phyloP scores from a whole-genome alignment of 2,797 vertebrate species.

The Enteromius anoplus region DNA sequence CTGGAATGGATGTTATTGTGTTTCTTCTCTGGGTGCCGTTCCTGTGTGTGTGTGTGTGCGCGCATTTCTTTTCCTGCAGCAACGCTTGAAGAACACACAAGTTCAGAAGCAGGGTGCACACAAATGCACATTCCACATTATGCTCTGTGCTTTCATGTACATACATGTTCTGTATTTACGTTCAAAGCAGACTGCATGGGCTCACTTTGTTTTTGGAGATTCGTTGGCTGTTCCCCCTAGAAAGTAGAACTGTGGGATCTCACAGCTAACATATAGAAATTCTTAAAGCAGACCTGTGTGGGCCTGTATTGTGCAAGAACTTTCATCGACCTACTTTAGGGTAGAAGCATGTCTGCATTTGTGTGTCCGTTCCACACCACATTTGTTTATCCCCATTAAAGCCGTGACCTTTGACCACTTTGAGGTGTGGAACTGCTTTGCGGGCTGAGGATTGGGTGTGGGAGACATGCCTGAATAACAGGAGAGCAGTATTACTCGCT shows the following conservation, averaged over 20 bases:
- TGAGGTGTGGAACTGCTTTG: conserved; percentile 61
- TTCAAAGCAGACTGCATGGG: not conserved
- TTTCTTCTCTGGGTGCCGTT: conserved; percentile 57
- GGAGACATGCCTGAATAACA: conserved; percentile 63
- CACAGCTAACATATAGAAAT: not conserved
- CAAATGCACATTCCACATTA: not conserved
- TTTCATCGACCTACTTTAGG: conserved; percentile 51
- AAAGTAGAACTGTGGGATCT: not conserved
- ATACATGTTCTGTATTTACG: not conserved
- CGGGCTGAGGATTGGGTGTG: conserved; percentile 51
- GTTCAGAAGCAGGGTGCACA: not conserved
- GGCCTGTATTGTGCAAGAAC: conserved; percentile 46
- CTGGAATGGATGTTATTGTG: conserved; percentile 60
- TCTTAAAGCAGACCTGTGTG: conserved; percentile 41
- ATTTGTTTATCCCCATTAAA: conserved; percentile 69
- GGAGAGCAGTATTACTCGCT: conserved; percentile 57
- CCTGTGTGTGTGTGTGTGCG: conserved; percentile 4
- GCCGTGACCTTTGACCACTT: conserved; percentile 68
- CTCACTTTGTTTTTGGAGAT: not conserved
- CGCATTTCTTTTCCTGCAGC: conserved; percentile 43
- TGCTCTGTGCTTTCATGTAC: not conserved
- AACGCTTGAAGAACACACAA: not conserved
- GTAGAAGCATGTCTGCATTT: conserved; percentile 27
- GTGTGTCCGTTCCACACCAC: conserved; percentile 40
- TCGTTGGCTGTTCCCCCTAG: not conserved